Conservation (phyloP, 2,888 invertebrate species). For the Heterodera filipjevi region DNA sequence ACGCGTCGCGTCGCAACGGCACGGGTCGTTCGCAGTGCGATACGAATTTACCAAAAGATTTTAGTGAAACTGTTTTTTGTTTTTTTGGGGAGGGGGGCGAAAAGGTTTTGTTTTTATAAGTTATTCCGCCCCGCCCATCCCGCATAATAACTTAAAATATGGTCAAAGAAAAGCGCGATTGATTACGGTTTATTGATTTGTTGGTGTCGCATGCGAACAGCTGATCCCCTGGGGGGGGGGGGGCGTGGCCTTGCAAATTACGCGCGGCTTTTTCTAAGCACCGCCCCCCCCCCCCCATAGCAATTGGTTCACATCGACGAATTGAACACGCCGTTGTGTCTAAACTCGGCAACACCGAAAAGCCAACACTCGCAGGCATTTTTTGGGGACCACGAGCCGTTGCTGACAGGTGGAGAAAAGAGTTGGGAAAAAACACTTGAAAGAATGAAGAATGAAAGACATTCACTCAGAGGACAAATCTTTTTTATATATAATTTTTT, state of each 20-base stretch:
- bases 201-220: too few relatives aligned
- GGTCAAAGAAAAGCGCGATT: too few relatives aligned
- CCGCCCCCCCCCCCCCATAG: constrained; percentile 4
- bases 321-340: constrained; percentile 48
- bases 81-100: too few relatives aligned
- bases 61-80: too few relatives aligned
- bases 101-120: too few relatives aligned
- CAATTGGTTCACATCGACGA: constrained; percentile 49
- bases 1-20: background rate
- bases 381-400: constrained; percentile 52
- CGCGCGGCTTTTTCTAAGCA: too few relatives aligned
- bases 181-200: too few relatives aligned
- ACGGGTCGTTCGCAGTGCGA: background rate
- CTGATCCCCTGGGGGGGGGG: too few relatives aligned
- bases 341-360: constrained; percentile 49
- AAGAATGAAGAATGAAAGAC: background rate
- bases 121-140: too few relatives aligned
- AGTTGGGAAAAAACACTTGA: background rate
- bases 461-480: background rate
- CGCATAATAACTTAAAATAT: too few relatives aligned
- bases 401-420: constrained; percentile 46
- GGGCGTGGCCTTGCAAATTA: too few relatives aligned
- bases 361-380: constrained; percentile 43
- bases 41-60: background rate
- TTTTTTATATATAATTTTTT: background rate